phyloP scores from a whole-genome alignment of 2,113 vertebrate species.

The Callopanchax toddi region DNA sequence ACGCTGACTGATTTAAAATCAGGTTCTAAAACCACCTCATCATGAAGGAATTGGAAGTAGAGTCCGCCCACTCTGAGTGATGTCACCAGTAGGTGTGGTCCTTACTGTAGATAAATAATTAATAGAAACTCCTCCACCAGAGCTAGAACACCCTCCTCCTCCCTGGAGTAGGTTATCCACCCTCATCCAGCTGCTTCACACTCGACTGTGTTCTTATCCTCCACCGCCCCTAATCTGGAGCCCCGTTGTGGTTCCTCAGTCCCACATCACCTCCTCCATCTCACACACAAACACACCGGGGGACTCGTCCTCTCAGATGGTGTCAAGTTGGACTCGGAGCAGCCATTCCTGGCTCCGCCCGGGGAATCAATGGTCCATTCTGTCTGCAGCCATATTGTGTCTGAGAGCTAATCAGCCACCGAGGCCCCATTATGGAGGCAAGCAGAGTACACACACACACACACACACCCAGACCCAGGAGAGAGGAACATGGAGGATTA shows the following conservation, averaged over 20 bases:
- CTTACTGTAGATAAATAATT: too few relatives aligned
- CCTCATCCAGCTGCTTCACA: too few relatives aligned
- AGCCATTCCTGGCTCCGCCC: constrained; percentile 53
- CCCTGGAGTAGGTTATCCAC: too few relatives aligned
- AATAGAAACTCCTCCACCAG: too few relatives aligned
- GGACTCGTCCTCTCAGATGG: constrained; percentile 24
- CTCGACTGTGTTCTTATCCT: too few relatives aligned
- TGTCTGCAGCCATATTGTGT: constrained; percentile 64
- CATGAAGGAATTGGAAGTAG: too few relatives aligned
- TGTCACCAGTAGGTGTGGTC: too few relatives aligned
- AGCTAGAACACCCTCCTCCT: too few relatives aligned
- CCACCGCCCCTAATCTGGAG: too few relatives aligned
- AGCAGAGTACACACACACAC: constrained; percentile 7
- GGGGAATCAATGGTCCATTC: constrained; percentile 64
- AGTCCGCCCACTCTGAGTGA: too few relatives aligned
- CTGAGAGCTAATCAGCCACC: constrained; percentile 64
- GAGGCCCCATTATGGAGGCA: constrained; percentile 53
- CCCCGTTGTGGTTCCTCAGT: neutral
- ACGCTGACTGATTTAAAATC: too few relatives aligned
- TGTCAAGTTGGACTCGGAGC: constrained; percentile 37
- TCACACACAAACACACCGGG: neutral
- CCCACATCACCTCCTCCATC: constrained; percentile 14
- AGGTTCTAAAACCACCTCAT: too few relatives aligned
- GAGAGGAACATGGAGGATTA: constrained; percentile 2
- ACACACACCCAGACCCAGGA: constrained; percentile 4